Evolutionary conservation across 2,113 vertebrate genomes (phyloP).

Genomic region (Urocolius indicus): DNA sequence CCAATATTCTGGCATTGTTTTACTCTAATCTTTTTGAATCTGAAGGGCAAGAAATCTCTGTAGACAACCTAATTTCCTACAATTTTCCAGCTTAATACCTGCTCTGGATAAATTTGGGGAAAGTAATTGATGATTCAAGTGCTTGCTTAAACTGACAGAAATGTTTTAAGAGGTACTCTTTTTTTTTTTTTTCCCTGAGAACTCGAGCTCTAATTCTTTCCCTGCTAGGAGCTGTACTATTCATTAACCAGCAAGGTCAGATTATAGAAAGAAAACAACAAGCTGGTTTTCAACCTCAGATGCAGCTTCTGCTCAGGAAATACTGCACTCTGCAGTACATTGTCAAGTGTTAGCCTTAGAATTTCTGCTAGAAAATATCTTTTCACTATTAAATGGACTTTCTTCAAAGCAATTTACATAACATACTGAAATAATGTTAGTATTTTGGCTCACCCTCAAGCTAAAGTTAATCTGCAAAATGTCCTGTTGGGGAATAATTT

Average conservation of each 20-base stretch:
- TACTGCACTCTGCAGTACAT: neutral
- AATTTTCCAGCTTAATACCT: conserved; percentile 2
- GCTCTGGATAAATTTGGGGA: neutral
- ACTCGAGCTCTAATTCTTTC: conserved; percentile 15
- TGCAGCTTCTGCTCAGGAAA: conserved; percentile 26
- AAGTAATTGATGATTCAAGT: neutral
- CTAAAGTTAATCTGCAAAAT: conserved; percentile 24
- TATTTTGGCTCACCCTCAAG: conserved; percentile 11
- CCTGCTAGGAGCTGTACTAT: neutral
- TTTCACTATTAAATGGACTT: conserved; percentile 4
- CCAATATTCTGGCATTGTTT: neutral
- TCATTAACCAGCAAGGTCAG: conserved; percentile 29
- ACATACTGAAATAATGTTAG: neutral
- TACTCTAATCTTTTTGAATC: neutral
- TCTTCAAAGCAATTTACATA: conserved; percentile 7
- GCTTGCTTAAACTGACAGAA: conserved; percentile 10
- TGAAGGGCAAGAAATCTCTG: neutral
- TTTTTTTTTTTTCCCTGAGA: neutral
- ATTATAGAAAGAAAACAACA: neutral
- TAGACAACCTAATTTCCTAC: neutral
- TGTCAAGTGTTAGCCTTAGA: neutral
- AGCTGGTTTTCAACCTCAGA: neutral
- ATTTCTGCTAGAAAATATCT: conserved; percentile 9
- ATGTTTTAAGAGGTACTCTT: conserved; percentile 17
- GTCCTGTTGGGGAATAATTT: conserved; percentile 32